Base-by-base conservation (phyloP, 2,888 invertebrate species). In the Dicycla oo region DNA sequence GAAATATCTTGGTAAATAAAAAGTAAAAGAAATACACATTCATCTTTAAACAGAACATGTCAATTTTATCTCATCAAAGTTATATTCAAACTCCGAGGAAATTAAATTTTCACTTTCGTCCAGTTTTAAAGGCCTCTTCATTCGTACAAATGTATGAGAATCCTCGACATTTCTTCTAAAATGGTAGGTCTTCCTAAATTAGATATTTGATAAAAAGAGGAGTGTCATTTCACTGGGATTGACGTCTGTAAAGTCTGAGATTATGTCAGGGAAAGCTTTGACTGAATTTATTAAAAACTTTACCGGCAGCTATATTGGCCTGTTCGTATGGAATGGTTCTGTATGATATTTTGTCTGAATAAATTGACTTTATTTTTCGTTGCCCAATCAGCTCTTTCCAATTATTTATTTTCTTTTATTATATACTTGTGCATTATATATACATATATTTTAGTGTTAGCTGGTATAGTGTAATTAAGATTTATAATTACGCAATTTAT, bases 171-270 rank as follows among this genome's bases (percentile, higher is more conserved):
- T 66, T 30, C 8, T 66, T 60, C 62, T 26, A 45, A n/a, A 49
- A 60, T 10, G 51, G 57, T 11, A 61, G 84, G 18, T 82, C 86
- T 73, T 6, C 11, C 67, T 83, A 76, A 62, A 54, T 70, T 86
- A 76, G 86, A n/a, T 67, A 47, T 81, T 76, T 66, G 75, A 73
- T 83, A 84, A 85, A 85, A 85, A 83, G 83, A 82, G 81, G 81
- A 83, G 80, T 86, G 80, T 85, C 81, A 83, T 87, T 88, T 87
- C 78, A 66, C 75, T 76, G 73, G 86, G 86, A 89, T 88, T 89
- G 89, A 90, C 89, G 81, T 87, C 86, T 85, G 84, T 82, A 82
- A 87, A 86, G 86, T 80, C 84, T 75, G 69, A 80, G 88, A 89
- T 88, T 81, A 86, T 81, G 80, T 83, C 85, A 83, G 75, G 77